These are phyloP conservation scores for Aeoliscus strigatus DNA, from an alignment of 2,797 vertebrate genomes.

Conservation along the genomic window DNA sequence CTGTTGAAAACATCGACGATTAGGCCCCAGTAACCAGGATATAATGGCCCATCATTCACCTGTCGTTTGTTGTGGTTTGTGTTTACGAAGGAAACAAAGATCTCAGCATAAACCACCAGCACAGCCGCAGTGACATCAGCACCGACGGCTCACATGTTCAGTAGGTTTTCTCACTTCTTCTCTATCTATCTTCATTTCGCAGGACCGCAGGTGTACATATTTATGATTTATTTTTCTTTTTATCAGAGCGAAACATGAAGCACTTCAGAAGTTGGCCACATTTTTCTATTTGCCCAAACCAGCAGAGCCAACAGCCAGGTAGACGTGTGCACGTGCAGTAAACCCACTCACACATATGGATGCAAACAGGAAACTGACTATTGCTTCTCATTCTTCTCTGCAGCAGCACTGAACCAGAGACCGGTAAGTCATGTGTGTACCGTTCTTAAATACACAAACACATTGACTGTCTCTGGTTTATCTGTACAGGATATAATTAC, in stretches of 20 bases:
- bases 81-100: conserved; percentile 42
- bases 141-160: conserved; percentile 28
- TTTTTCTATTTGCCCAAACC: conserved; percentile 72
- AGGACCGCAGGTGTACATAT: no score
- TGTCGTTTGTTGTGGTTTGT: not conserved
- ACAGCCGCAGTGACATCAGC: conserved; percentile 55
- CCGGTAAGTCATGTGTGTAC: conserved; percentile 48
- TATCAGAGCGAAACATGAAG: conserved; percentile 61
- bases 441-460: no score
- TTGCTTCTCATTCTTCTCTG: conserved; percentile 4
- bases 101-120: conserved; percentile 46
- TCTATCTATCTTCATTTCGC: no score
- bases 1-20: not conserved
- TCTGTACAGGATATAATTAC: no score
- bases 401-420: conserved; percentile 33
- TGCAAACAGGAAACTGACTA: conserved; percentile 1
- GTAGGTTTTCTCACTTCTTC: conserved; percentile 42
- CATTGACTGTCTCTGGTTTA: no score
- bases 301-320: conserved; percentile 52
- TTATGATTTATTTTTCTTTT: not conserved
- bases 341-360: conserved; percentile 1
- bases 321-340: no score
- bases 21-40: not conserved
- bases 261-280: conserved; percentile 71
- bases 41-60: not conserved